A percentile compares a stretch with the other conserved stretches of the same genome.
Conservation (phyloP, 1,140 invertebrate genomes). For the Cataglyphis hispanica region DNA sequence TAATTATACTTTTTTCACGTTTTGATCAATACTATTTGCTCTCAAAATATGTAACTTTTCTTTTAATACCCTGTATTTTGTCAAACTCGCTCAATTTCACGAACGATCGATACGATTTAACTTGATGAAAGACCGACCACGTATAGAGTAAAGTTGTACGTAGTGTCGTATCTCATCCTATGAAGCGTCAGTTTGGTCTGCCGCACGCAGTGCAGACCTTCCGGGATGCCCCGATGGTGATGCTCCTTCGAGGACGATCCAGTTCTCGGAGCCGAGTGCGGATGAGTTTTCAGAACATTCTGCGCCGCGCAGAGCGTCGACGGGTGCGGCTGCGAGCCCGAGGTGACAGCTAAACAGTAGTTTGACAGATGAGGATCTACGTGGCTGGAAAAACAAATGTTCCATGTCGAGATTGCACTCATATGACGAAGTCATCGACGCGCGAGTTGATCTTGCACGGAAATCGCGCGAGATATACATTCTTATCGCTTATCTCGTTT, state of each 20-base stretch:
- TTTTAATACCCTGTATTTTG: background rate
- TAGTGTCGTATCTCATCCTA: slow-evolving; percentile 84
- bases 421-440: background rate
- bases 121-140: slow-evolving; percentile 77
- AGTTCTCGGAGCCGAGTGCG: slow-evolving; percentile 65
- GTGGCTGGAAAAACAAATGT: slow-evolving; percentile 76
- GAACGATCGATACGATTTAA: slow-evolving; percentile 6
- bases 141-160: slow-evolving; percentile 85
- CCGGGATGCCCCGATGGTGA: slow-evolving; percentile 78
- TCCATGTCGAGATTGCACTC: background rate
- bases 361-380: slow-evolving; percentile 82
- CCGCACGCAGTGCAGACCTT: slow-evolving; percentile 84
- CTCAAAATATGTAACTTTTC: no score
- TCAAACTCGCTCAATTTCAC: slow-evolving; percentile 24
- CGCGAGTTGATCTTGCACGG: background rate
- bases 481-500: no score
- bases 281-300: slow-evolving; percentile 80
- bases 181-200: slow-evolving; percentile 84
- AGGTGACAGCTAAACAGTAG: slow-evolving; percentile 85
- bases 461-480: background rate
- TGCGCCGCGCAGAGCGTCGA: slow-evolving; percentile 84
- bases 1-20: no score
- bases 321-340: slow-evolving; percentile 81
- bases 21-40: no score
- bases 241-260: slow-evolving; percentile 72